Percentiles rank a stretch among this genome's conserved stretches.
Evolutionary conservation across 2,113 vertebrate species (phyloP).

Genomic region (Megaleporinus macrocephalus): DNA sequence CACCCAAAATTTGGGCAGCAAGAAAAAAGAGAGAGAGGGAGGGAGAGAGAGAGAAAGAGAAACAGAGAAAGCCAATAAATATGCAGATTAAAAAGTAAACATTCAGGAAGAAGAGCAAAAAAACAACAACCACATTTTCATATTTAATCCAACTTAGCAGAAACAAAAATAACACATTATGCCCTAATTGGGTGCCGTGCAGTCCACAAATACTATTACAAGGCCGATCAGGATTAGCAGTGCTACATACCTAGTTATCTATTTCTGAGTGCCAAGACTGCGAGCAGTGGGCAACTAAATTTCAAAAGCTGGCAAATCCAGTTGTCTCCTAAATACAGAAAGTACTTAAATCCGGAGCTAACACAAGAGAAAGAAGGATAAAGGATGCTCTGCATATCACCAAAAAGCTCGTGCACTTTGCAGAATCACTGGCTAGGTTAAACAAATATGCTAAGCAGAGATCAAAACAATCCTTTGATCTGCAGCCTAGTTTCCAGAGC

Average conservation of each 20-base stretch:
- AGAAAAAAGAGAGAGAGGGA: neutral
- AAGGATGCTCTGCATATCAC: slow-evolving; percentile 85
- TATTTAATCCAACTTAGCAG: slow-evolving; percentile 81
- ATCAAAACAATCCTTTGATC: slow-evolving; percentile 89
- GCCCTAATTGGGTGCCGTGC: slow-evolving; percentile 82
- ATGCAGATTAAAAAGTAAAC: slow-evolving; percentile 71
- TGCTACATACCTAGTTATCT: slow-evolving; percentile 86
- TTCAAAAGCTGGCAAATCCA: slow-evolving; percentile 88
- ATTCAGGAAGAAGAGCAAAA: slow-evolving; percentile 60
- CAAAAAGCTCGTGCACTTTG: slow-evolving; percentile 84
- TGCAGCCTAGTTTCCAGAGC: slow-evolving; percentile 84
- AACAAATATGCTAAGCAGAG: slow-evolving; percentile 88
- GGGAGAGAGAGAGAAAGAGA: neutral
- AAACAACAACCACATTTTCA: slow-evolving; percentile 73
- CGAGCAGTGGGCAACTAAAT: slow-evolving; percentile 85
- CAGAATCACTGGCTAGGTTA: slow-evolving; percentile 87
- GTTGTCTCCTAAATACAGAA: slow-evolving; percentile 88
- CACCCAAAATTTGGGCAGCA: slow-evolving; percentile 32
- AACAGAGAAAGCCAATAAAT: slow-evolving; percentile 29
- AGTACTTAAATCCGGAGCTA: slow-evolving; percentile 85
- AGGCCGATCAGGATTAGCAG: slow-evolving; percentile 85
- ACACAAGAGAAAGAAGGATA: slow-evolving; percentile 86
- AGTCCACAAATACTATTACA: slow-evolving; percentile 86
- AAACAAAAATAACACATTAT: slow-evolving; percentile 85
- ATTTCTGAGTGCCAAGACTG: slow-evolving; percentile 83